Evolutionary conservation across 2,797 vertebrate species (phyloP).

Genomic region (Darevskia nairensis): DNA sequence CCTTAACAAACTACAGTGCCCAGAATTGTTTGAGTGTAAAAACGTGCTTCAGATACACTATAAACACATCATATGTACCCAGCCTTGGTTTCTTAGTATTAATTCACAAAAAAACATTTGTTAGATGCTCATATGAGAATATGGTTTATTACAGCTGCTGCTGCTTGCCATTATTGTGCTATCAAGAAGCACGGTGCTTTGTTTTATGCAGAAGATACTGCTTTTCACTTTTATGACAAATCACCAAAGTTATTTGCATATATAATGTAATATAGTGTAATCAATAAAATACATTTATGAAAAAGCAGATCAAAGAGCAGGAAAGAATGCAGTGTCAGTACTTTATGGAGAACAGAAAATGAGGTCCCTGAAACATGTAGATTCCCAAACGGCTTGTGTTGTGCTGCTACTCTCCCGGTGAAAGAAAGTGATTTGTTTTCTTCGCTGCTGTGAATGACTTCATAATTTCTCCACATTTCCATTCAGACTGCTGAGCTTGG

Average conservation of each 20-base stretch:
- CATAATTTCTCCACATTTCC: neutral
- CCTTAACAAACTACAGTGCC: too few species aligned
- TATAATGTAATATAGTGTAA: too few species aligned
- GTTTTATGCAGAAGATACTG: neutral
- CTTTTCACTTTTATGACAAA: too few species aligned
- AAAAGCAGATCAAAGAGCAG: too few species aligned
- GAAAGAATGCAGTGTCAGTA: too few species aligned
- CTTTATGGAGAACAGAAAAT: neutral
- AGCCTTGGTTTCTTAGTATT: neutral
- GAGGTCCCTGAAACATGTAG: neutral
- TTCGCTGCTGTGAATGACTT: neutral
- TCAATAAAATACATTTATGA: too few species aligned
- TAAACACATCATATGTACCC: too few species aligned
- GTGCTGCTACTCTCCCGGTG: conserved; percentile 49
- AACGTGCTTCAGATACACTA: too few species aligned
- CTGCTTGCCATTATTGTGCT: neutral
- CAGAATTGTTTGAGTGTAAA: too few species aligned
- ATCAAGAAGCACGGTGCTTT: neutral
- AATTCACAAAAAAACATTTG: neutral
- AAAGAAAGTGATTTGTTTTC: conserved; percentile 47
- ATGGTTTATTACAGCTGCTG: neutral
- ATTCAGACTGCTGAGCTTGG: conserved; percentile 91
- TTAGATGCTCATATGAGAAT: neutral
- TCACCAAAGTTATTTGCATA: too few species aligned
- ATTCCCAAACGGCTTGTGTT: conserved; percentile 20